Base-by-base conservation (phyloP, 2,113 vertebrate genomes). In the Parotia lawesii region DNA sequence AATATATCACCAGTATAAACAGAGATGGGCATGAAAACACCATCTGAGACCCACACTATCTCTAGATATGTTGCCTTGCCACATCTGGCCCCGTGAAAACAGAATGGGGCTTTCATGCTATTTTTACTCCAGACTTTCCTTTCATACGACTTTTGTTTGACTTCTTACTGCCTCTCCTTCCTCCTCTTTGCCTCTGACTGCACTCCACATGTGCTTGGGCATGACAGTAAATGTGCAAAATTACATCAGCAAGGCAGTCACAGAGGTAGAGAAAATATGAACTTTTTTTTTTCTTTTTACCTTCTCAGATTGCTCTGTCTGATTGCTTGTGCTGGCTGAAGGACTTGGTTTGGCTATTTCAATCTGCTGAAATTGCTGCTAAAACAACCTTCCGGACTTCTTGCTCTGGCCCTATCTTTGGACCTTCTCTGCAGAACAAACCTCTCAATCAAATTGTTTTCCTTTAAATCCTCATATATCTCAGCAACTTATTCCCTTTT, bases 61-160 rank as follows among this genome's bases (percentile, higher is more conserved):
- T 65, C 86, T 93, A 53, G 80, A 67, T 45, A 14, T 0, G 0
- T 15, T 75, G 61, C 31, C 21, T 50, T 75, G 76, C 50, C 53
- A 70, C 96, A 89, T 92, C 93, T 96, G 94, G 86, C 45, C 85
- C 53, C 2, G 2, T 42, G 42, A 77, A 83, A 65, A 54, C 51
- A 75, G 86, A 87, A 61, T 4, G 19, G 38, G 48, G 31, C 66
- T 96, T 95, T 92, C 84, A 85, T 94, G 80, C 77, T 95, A 91
- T 94, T 95, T 94, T 94, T 94, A 89, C 22, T 85, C 29, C 57
- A 87, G 84, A 54, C 45, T 89, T 96, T 87, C 73, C 48, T 89
- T 78, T 75, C 79, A 48, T 10, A 64, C 56, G 33, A 56, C 73
- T 81, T 90, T 53, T 84, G 38, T 92, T 84, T 58, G 35, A 69